A percentile compares a stretch with the other conserved stretches of the same genome.
Evolutionary conservation across 2,113 vertebrate species (phyloP).

Genomic region (Microcebus lehilahytsara): DNA sequence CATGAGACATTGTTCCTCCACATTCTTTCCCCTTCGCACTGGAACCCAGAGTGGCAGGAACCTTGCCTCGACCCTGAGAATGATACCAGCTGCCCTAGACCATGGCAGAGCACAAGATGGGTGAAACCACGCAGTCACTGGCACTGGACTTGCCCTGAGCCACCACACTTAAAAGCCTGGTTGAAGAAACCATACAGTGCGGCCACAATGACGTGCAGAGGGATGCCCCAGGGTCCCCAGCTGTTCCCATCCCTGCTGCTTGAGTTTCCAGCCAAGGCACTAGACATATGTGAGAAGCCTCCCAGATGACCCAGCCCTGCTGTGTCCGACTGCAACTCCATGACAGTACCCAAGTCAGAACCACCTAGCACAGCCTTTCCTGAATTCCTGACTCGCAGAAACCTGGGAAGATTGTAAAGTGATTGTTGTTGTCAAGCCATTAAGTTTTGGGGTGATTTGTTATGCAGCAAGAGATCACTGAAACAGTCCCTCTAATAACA

Average conservation of each 20-base stretch:
- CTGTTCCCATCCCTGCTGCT: too few species aligned
- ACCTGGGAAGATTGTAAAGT: not conserved
- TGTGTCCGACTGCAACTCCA: not conserved
- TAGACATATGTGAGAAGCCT: not conserved
- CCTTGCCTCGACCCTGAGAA: not conserved
- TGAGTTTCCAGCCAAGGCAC: not conserved
- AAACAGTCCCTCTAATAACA: not conserved
- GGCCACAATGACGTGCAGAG: fast-evolving
- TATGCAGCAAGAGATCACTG: not conserved
- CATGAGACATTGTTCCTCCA: not conserved
- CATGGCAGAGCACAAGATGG: not conserved
- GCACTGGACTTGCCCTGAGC: not conserved
- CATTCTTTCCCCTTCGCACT: not conserved
- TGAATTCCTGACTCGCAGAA: not conserved
- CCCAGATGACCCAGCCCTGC: not conserved
- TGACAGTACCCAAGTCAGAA: not conserved
- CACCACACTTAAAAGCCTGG: not conserved
- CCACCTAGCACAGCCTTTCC: not conserved
- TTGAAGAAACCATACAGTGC: not conserved
- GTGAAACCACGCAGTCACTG: too few species aligned
- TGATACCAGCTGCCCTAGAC: not conserved
- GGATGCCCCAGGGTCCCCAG: not conserved
- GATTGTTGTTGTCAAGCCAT: not conserved
- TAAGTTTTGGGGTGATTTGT: not conserved
- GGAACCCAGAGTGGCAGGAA: not conserved